A percentile compares a stretch with the other conserved stretches of the same genome.
Conservation (phyloP, 2,888 invertebrate genomes). For the Ormyrus pomaceus region DNA sequence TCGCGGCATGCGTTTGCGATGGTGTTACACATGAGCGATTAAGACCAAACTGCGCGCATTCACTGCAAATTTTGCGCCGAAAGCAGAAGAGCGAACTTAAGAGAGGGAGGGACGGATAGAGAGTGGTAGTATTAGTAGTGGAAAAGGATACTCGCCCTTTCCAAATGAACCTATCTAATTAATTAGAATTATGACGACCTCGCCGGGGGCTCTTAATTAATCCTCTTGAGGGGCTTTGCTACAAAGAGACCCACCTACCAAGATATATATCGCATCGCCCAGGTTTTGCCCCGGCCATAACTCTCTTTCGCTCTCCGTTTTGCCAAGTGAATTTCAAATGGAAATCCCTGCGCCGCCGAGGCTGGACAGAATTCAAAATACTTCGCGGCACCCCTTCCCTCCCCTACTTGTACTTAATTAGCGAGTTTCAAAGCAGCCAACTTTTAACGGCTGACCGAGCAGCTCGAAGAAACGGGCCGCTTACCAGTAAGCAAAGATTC, state of each 20-base stretch:
- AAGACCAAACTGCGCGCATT: too few relatives aligned
- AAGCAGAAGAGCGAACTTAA: background rate
- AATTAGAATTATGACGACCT: conserved; percentile 65
- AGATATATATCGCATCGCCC: conserved; percentile 2
- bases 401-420: conserved; percentile 17
- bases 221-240: conserved; percentile 42
- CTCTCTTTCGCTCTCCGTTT: conserved; percentile 22
- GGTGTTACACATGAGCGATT: too few relatives aligned
- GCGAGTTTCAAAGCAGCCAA: conserved; percentile 1
- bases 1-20: too few relatives aligned
- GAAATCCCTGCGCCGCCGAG: background rate
- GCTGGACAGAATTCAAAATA: conserved; percentile 37
- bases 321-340: conserved; percentile 42
- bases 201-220: conserved; percentile 63
- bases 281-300: conserved; percentile 24
- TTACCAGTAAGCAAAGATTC: conserved; percentile 71
- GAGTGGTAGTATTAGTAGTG: too few relatives aligned
- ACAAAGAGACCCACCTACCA: conserved; percentile 23
- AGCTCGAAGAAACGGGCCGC: conserved; percentile 52
- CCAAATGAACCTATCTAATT: conserved; percentile 59
- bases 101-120: background rate
- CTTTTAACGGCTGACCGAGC: background rate
- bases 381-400: too few relatives aligned
- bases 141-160: conserved; percentile 40
- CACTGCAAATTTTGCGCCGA: too few relatives aligned